A percentile compares a stretch with the other conserved stretches of the same genome.
These are phyloP conservation scores for Melitaea athalia DNA, from an alignment of 2,888 invertebrate genomes.

Conservation along the genomic window DNA sequence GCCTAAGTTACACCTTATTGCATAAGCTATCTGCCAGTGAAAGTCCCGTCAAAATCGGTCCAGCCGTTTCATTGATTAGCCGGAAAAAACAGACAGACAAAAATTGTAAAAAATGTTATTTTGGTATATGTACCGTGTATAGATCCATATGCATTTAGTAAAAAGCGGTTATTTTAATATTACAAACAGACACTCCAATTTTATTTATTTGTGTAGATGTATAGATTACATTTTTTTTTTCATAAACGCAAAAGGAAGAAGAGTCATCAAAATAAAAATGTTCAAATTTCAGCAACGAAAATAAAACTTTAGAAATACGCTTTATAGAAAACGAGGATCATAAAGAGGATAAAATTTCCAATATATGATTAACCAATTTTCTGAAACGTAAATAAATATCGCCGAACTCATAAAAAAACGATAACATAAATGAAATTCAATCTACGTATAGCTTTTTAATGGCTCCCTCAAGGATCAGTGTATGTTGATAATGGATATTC, in stretches of 20 bases:
- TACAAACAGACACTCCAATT: too few relatives aligned
- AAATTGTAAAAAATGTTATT: too few relatives aligned
- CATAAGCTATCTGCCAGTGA: too few relatives aligned
- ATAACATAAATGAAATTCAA: slow-evolving; percentile 56
- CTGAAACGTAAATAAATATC: slow-evolving; percentile 55
- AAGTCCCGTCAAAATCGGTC: too few relatives aligned
- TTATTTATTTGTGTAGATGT: too few relatives aligned
- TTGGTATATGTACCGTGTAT: too few relatives aligned
- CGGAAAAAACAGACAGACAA: too few relatives aligned
- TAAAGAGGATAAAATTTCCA: slow-evolving; percentile 47
- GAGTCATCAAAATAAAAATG: background rate
- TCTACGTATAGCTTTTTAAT: slow-evolving; percentile 46
- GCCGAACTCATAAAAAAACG: slow-evolving; percentile 54
- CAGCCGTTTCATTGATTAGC: too few relatives aligned
- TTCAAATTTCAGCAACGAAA: background rate
- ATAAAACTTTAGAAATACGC: background rate
- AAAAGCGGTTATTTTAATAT: too few relatives aligned
- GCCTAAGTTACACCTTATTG: too few relatives aligned
- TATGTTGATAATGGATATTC: slow-evolving; percentile 26
- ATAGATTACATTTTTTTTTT: too few relatives aligned
- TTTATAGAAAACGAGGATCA: background rate
- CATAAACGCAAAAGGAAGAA: background rate
- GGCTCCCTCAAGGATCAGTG: slow-evolving; percentile 27
- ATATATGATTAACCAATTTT: slow-evolving; percentile 64
- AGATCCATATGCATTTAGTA: too few relatives aligned